Conservation (phyloP, 2,888 invertebrate species). For the Tyria jacobaeae region DNA sequence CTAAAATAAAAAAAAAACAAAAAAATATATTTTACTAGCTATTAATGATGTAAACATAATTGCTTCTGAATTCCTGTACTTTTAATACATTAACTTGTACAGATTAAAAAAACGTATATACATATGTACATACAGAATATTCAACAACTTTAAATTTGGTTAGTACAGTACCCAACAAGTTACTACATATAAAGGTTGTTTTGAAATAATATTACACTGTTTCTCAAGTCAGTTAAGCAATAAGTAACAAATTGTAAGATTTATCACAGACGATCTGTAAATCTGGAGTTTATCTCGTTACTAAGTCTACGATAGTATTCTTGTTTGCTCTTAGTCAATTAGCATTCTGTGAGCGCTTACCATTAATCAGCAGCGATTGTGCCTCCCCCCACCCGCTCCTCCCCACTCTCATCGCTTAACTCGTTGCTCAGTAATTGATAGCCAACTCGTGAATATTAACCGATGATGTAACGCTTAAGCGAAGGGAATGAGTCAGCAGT, state of each 20-base stretch:
- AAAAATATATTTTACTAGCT: no score
- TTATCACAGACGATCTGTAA: not conserved
- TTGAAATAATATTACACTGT: no score
- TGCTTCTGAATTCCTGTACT: no score
- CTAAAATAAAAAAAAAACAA: no score
- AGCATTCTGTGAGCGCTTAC: slow-evolving; percentile 9
- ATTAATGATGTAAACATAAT: no score
- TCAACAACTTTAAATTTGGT: no score
- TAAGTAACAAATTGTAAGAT: not conserved
- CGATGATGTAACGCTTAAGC: not conserved
- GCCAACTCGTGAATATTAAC: slow-evolving; percentile 5
- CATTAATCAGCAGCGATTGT: slow-evolving; percentile 10
- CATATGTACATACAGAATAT: no score
- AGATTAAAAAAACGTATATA: no score
- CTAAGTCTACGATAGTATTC: not conserved
- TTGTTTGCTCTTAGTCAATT: slow-evolving; percentile 7
- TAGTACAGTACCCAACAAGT: no score
- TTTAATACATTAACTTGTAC: no score
- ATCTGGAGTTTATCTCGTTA: not conserved
- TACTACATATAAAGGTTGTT: no score
- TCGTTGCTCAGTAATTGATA: slow-evolving; percentile 10
- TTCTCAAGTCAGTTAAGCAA: not conserved
- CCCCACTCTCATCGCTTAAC: not conserved
- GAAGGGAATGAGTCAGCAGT: not conserved
- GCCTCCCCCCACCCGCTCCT: not conserved